Evolutionary conservation across 2,888 invertebrate genomes (phyloP), one percentile per base, ranked within the genome.

Genomic region (Eurytoma adleriae): DNA sequence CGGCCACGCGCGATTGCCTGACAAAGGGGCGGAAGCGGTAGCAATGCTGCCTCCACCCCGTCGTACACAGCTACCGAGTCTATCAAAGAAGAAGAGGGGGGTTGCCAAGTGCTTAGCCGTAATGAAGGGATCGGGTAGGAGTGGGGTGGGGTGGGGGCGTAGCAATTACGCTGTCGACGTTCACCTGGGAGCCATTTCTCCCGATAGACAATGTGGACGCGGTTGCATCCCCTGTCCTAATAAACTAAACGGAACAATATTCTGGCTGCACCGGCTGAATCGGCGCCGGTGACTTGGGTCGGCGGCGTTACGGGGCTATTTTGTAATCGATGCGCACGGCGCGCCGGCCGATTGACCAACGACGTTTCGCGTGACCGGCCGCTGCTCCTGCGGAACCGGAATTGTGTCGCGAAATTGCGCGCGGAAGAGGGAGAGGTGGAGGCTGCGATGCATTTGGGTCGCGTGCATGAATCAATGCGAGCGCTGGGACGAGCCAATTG

Each of bases 211-310:
- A 82, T 75, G 62, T 52, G 72, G 75, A 79, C 76, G 71, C 69
- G 66, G 73, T 75, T 75, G 73, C 30, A 75, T n/a, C 78, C 20
- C 68, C 18, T 50, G 74, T 71, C 74, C 80, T 83, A 78, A 81
- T 83, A 84, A 81, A 82, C 82, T 72, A 82, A 83, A 82, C 79
- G 78, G 80, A 74, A 84, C 81, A 77, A 84, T 83, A 82, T 82
- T 83, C 72, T 70, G 24, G 52, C 40, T 52, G 57, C 72, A 13
- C 24, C 18, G 13, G 52, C 52, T 20, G 61, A 56, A 67, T 79
- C 54, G 18, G 3, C 50, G 40, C 20, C 1, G 16, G 12, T 40
- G 50, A 27, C 52, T 30, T 52, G 69, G 69, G 70, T 77, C 62
- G 27, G 69, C 50, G 62, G 77, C 64, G 64, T 57, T 70, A 20